phyloP scores from a whole-genome alignment of 2,113 vertebrate genomes.

The Lophius piscatorius region DNA sequence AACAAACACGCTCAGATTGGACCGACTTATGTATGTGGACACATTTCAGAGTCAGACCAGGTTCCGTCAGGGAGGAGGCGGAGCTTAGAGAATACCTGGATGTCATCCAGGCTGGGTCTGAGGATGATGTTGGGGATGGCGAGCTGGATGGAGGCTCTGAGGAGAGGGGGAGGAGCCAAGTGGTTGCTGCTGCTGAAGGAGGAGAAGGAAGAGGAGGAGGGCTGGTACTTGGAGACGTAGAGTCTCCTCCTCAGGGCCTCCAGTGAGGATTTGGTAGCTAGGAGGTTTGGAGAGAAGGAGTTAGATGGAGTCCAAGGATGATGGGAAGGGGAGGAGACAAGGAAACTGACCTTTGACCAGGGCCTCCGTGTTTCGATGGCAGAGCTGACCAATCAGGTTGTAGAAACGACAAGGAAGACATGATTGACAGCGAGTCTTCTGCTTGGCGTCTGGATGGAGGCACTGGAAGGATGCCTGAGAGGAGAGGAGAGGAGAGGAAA shows the following conservation, averaged over 20 bases:
- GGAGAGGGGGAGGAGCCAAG: constrained; percentile 70
- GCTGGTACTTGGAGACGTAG: constrained; percentile 59
- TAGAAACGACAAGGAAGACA: constrained; percentile 84
- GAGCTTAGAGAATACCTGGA: constrained; percentile 76
- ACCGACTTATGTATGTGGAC: too few species aligned
- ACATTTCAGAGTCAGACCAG: too few species aligned
- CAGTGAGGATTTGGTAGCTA: constrained; percentile 81
- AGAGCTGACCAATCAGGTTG: constrained; percentile 82
- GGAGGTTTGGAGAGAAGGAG: neutral
- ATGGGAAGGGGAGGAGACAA: neutral
- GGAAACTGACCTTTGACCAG: constrained; percentile 81
- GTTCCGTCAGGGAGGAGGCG: too few species aligned
- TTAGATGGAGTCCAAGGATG: neutral
- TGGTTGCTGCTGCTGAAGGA: constrained; percentile 17
- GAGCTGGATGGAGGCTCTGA: constrained; percentile 81
- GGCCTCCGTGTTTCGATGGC: constrained; percentile 84
- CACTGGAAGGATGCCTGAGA: constrained; percentile 80
- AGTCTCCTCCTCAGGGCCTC: constrained; percentile 79
- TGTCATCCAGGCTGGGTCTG: constrained; percentile 83
- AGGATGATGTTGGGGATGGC: constrained; percentile 84
- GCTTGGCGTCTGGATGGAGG: constrained; percentile 77
- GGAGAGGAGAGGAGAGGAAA: neutral
- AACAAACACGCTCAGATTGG: too few species aligned
- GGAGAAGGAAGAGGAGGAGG: constrained; percentile 10
- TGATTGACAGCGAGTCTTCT: constrained; percentile 83